Percentiles rank a stretch among this genome's conserved stretches.
Conservation (phyloP, 2,888 invertebrate genomes). For the Meiosimyza platycephala region DNA sequence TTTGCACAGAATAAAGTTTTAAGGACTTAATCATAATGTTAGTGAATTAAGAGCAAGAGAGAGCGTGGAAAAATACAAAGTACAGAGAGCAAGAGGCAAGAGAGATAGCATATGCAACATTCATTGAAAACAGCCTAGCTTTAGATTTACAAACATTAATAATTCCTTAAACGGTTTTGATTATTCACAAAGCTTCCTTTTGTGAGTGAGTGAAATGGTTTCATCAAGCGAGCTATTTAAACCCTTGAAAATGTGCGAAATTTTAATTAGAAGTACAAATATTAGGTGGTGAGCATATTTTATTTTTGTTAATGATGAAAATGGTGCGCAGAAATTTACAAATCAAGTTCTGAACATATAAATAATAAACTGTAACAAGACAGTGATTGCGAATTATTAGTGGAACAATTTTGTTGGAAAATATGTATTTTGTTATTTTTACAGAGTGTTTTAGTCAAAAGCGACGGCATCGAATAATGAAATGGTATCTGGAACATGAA, state of each 20-base stretch:
- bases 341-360: slow-evolving; percentile 30
- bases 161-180: neutral
- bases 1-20: neutral
- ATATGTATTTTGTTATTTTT: slow-evolving; percentile 1
- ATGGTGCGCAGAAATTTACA: slow-evolving; percentile 31
- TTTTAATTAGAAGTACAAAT: no score
- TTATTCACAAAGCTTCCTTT: slow-evolving; percentile 24
- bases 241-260: no score
- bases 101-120: slow-evolving; percentile 20
- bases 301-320: neutral
- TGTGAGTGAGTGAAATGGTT: slow-evolving; percentile 6
- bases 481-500: no score
- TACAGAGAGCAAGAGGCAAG: slow-evolving; percentile 7
- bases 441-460: neutral
- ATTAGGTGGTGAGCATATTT: no score
- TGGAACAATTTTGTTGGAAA: neutral
- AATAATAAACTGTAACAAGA: slow-evolving; percentile 5
- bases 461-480: neutral
- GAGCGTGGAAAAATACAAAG: slow-evolving; percentile 26
- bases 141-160: neutral
- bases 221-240: no score
- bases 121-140: slow-evolving; percentile 10
- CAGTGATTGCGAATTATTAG: slow-evolving; percentile 5
- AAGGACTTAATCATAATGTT: slow-evolving; percentile 37
- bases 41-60: slow-evolving; percentile 35